phyloP scores from a whole-genome alignment of 2,113 vertebrate genomes.

The Melanerpes formicivorus region DNA sequence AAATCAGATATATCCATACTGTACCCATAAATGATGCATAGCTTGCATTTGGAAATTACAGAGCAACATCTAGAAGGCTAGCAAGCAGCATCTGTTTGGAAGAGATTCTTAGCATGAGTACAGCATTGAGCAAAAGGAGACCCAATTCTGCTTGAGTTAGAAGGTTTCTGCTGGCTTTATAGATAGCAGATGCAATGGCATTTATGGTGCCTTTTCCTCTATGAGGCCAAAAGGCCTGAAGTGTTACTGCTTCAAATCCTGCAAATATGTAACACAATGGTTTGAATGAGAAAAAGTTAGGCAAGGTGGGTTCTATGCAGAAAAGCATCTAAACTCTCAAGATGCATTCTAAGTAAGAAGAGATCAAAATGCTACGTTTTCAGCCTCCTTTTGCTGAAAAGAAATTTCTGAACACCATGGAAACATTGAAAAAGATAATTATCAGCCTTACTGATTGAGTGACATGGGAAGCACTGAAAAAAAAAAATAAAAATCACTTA shows the following conservation, averaged over 20 bases:
- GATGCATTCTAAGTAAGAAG: conserved; percentile 33
- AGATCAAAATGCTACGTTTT: conserved; percentile 36
- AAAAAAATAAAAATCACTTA: conserved; percentile 56
- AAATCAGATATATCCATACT: not conserved
- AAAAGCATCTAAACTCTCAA: conserved; percentile 24
- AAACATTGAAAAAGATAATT: conserved; percentile 60
- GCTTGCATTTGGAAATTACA: not conserved
- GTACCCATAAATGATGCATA: not conserved
- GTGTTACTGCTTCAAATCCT: not conserved
- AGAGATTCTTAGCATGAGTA: not conserved
- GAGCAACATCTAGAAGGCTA: not conserved
- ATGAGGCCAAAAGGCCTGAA: not conserved
- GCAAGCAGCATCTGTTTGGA: not conserved
- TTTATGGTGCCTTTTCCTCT: not conserved
- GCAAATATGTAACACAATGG: conserved; percentile 15
- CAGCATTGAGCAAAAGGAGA: not conserved
- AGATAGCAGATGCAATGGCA: not conserved
- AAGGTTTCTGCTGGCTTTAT: not conserved
- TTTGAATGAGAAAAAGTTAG: not conserved
- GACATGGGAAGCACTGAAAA: conserved; percentile 35
- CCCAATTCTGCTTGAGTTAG: not conserved
- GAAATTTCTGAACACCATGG: conserved; percentile 66
- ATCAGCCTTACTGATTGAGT: conserved; percentile 52
- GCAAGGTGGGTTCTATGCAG: not conserved
- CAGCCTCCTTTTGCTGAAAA: conserved; percentile 60